A percentile compares a stretch with the other conserved stretches of the same genome.
Evolutionary conservation across 1,140 invertebrate species (phyloP).

Genomic region (Saccostrea echinata): DNA sequence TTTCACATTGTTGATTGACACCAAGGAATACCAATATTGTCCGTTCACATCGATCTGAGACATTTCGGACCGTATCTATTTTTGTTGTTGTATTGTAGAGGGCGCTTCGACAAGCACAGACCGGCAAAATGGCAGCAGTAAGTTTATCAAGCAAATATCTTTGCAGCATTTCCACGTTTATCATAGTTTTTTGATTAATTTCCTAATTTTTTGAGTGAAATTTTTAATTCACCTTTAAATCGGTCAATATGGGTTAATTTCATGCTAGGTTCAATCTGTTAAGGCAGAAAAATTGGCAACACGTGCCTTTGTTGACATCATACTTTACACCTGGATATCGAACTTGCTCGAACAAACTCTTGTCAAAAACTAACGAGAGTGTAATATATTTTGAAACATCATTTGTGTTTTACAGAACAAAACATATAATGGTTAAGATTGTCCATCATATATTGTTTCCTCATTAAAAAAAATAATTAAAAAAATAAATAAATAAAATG

Average conservation of each 20-base stretch:
- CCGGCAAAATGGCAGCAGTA: slow-evolving; percentile 49
- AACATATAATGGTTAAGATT: too few species aligned
- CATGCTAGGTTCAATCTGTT: background rate
- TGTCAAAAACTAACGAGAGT: background rate
- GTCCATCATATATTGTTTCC: too few species aligned
- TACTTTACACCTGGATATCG: background rate
- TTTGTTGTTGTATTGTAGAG: slow-evolving; percentile 3
- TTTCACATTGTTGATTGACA: too few species aligned
- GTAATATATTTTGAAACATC: background rate
- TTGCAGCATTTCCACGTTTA: too few species aligned
- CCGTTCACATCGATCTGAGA: background rate
- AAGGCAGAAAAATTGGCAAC: background rate
- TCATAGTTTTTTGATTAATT: too few species aligned
- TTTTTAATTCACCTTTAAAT: background rate
- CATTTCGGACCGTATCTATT: background rate
- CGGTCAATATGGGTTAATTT: background rate
- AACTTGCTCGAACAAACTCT: background rate
- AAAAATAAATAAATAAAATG: too few species aligned
- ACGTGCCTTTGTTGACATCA: slow-evolving; percentile 45
- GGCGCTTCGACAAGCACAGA: slow-evolving; percentile 43
- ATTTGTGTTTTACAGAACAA: too few species aligned
- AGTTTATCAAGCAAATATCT: background rate
- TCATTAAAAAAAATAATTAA: too few species aligned
- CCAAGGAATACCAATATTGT: background rate
- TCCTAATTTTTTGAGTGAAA: background rate